Base-by-base conservation (phyloP, 2,888 invertebrate genomes). In the Rhimphoctona megacephalus region DNA sequence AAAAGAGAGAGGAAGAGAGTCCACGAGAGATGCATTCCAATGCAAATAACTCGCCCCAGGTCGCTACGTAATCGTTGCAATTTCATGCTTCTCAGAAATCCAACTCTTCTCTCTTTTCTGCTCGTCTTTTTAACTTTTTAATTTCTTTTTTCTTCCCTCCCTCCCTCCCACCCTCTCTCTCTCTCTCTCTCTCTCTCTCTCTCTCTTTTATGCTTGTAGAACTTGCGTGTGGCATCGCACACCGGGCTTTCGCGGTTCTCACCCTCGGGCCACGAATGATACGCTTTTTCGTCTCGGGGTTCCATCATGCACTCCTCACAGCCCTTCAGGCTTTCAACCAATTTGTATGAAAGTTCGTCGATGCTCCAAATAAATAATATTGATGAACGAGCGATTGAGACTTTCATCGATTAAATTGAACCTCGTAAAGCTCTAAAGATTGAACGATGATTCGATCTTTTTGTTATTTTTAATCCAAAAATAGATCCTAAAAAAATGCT, bases 61-160 rank as follows among this genome's bases (percentile, higher is more conserved):
- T 91, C 90, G 89, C 87, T 84, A 88, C 90, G 92, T 94, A 94
- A 94, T 94, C 92, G 92, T 91, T 89, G 94, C 92, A 93, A 94
- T 94, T 94, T 93, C 91, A 91, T 91, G 92, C 90, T 94, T 94
- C 94, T 92, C 91, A 92, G 94, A 94, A 94, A 93, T 92, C 89
- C 92, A 89, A 90, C 90, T 89, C 85, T 74, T 82, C 85, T 72
- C 78, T 76, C 69, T 73, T 85, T 57, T 73, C 61, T 72, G 49
- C 70, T 81, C 85, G 19, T 73, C 67, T 69, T 64, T 76, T 85
- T 67, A 0, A 11, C 33, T 77, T 52, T 72, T 73, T 80, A n/a
- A 52, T 72, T 57, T 54, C n/a, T 30, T 74, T 67, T 73, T 69
- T 70, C 36, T 39, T 57, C n/a, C 54, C 4, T n/a, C 19, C 52